phyloP scores from a whole-genome alignment of 2,113 vertebrate species.

The Pomatostomus ruficeps region DNA sequence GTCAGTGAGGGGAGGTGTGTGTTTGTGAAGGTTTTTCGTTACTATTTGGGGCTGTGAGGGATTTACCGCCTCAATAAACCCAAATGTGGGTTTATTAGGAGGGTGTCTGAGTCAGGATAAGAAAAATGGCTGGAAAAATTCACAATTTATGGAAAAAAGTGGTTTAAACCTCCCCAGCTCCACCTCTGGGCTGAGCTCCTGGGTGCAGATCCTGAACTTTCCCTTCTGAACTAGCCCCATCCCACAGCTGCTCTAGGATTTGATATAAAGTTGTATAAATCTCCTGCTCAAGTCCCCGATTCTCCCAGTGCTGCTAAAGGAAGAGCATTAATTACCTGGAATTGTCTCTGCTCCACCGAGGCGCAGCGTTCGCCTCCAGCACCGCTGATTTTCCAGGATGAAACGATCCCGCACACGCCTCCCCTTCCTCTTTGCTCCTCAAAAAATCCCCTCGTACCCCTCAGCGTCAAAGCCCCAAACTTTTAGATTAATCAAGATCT shows the following conservation, averaged over 20 bases:
- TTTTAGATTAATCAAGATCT: constrained; percentile 16
- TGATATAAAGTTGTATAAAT: constrained; percentile 16
- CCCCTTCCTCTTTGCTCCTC: background rate
- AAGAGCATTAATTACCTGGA: constrained; percentile 60
- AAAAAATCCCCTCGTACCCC: background rate
- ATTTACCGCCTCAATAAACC: background rate
- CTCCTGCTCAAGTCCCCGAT: background rate
- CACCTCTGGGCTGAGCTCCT: background rate
- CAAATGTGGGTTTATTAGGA: background rate
- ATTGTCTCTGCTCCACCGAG: constrained; percentile 49
- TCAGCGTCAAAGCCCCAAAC: background rate
- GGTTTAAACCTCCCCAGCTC: background rate
- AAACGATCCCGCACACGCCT: background rate
- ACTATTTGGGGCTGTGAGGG: fast-evolving
- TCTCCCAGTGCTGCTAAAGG: constrained; percentile 25
- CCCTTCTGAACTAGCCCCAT: background rate
- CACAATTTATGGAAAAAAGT: background rate
- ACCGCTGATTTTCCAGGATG: background rate
- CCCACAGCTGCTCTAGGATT: background rate
- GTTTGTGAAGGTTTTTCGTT: background rate
- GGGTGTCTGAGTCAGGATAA: background rate
- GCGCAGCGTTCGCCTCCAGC: constrained; percentile 42
- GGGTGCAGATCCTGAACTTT: background rate
- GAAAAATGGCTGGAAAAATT: background rate
- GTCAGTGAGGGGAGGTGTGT: background rate